Evolutionary conservation across 2,113 vertebrate genomes (phyloP).

Genomic region (Scolopax mira): DNA sequence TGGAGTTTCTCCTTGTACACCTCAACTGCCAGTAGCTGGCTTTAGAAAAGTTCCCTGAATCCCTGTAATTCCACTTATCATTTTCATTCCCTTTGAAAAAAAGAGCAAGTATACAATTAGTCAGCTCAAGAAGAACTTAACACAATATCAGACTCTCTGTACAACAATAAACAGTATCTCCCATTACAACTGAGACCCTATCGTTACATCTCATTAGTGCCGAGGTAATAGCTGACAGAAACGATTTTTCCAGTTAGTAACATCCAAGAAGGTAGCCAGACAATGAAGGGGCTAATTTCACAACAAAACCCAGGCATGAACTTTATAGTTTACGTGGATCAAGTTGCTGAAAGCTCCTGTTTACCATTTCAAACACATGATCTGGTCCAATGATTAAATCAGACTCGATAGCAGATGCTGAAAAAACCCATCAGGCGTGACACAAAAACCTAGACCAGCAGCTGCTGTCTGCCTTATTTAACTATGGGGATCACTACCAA

Average conservation of each 20-base stretch:
- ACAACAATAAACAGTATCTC: not conserved
- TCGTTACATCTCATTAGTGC: not conserved
- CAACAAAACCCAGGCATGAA: constrained; percentile 17
- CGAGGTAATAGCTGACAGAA: not conserved
- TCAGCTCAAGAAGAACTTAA: not conserved
- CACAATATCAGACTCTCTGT: not conserved
- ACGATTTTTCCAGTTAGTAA: not conserved
- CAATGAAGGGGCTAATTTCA: not conserved
- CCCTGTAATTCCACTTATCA: constrained; percentile 8
- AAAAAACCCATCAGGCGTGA: not conserved
- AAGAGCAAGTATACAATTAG: not conserved
- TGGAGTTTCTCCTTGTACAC: not conserved
- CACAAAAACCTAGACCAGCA: not conserved
- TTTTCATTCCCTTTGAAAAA: constrained; percentile 3
- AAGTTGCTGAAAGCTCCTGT: constrained; percentile 10
- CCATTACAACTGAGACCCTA: not conserved
- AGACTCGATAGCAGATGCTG: not conserved
- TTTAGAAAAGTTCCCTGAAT: constrained; percentile 8
- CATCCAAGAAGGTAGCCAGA: not conserved
- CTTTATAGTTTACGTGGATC: not conserved
- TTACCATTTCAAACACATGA: constrained; percentile 28
- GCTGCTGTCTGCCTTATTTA: constrained; percentile 13
- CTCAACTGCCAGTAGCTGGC: not conserved
- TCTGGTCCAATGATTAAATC: not conserved
- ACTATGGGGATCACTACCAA: not conserved